Evolutionary conservation across 2,888 invertebrate genomes (phyloP).

Genomic region (Thymelicus lineola): DNA sequence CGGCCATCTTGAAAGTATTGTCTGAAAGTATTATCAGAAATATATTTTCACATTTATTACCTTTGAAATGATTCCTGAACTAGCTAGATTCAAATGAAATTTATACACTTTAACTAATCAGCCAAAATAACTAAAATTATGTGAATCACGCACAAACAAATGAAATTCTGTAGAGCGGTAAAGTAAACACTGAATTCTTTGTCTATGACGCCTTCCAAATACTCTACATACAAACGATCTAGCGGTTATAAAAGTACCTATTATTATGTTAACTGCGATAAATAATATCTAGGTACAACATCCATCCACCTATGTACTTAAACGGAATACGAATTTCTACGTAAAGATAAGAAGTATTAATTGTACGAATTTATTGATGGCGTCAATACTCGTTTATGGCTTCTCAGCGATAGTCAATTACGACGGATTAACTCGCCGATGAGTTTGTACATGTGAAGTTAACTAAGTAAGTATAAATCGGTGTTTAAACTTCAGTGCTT

Average conservation of each 20-base stretch:
- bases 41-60: slow-evolving; percentile 1
- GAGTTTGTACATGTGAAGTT: slow-evolving; percentile 59
- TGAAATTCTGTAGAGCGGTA: not conserved
- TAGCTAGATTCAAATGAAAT: not conserved
- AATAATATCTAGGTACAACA: not conserved
- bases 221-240: not conserved
- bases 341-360: slow-evolving; percentile 58
- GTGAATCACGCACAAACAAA: not conserved
- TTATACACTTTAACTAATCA: not conserved
- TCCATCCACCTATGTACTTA: not conserved
- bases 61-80: not conserved
- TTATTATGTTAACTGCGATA: not conserved
- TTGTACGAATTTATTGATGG: slow-evolving; percentile 72
- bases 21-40: slow-evolving; percentile 4
- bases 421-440: slow-evolving; percentile 67
- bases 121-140: not conserved
- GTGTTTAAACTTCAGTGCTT: no score
- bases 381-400: slow-evolving; percentile 78
- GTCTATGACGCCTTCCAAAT: not conserved
- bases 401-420: slow-evolving; percentile 79
- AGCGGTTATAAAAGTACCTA: not conserved
- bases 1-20: slow-evolving; percentile 16
- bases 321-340: slow-evolving; percentile 5
- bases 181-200: not conserved
- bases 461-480: not conserved